These are phyloP conservation scores for Ia io DNA, from an alignment of 2,113 vertebrate species.

Conservation along the genomic window DNA sequence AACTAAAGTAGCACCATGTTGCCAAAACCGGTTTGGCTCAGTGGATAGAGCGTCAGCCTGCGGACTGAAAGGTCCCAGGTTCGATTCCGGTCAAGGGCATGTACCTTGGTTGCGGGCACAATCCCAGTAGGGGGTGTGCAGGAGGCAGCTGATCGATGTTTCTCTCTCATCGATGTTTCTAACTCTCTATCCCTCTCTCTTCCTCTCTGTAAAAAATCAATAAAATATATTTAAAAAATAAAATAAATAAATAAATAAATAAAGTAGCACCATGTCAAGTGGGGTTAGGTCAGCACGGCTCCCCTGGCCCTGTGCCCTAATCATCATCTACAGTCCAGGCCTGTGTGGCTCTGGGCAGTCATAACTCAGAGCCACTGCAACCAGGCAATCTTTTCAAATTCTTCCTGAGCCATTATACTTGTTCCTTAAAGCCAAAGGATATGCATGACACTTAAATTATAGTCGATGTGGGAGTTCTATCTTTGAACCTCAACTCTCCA, in stretches of 20 bases:
- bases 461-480: constrained; percentile 5
- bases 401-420: not conserved
- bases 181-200: no score
- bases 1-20: not conserved
- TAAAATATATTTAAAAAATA: no score
- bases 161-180: no score
- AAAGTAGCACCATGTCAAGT: not conserved
- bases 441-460: not conserved
- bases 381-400: constrained; percentile 12
- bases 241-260: no score
- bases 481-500: constrained; percentile 45
- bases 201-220: no score
- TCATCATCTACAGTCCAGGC: constrained; percentile 8
- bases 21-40: no score
- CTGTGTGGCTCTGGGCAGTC: not conserved
- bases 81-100: no score
- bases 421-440: not conserved
- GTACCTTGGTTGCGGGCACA: no score
- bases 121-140: no score
- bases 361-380: not conserved
- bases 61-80: no score
- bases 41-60: no score
- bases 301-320: not conserved
- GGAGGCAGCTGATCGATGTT: no score
- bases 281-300: not conserved